Percentiles rank a stretch among this genome's conserved stretches.
Evolutionary conservation across 2,888 invertebrate species (phyloP).

Genomic region (Drosophila vallismaia): DNA sequence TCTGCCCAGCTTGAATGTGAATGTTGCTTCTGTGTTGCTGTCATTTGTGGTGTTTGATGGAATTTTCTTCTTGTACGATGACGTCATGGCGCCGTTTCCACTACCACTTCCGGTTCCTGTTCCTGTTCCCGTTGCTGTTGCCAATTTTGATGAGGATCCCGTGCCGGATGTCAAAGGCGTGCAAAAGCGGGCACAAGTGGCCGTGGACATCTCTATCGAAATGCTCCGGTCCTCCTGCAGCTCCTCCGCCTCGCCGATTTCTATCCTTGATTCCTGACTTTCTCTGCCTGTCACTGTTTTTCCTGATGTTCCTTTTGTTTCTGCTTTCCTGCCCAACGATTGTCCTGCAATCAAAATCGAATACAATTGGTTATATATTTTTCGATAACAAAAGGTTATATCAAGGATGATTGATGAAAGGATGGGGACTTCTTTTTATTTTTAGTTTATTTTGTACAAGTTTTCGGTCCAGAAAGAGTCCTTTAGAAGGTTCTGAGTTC

Average conservation of each 20-base stretch:
- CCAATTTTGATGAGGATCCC: slow-evolving; percentile 55
- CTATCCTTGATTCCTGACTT: slow-evolving; percentile 21
- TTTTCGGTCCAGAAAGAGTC: too few species aligned
- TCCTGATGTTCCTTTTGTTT: slow-evolving; percentile 27
- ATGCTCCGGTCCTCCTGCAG: slow-evolving; percentile 26
- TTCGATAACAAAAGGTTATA: slow-evolving; percentile 18
- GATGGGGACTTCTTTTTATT: slow-evolving; percentile 6
- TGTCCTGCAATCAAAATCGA: slow-evolving; percentile 24
- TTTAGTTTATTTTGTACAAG: too few species aligned
- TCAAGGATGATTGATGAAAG: not conserved
- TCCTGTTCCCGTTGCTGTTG: slow-evolving; percentile 50
- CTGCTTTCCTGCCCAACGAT: not conserved
- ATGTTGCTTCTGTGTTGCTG: slow-evolving; percentile 72
- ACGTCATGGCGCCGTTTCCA: slow-evolving; percentile 47
- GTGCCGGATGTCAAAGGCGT: slow-evolving; percentile 61
- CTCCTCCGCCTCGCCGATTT: slow-evolving; percentile 4
- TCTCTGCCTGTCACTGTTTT: slow-evolving; percentile 10
- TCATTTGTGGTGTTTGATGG: slow-evolving; percentile 58
- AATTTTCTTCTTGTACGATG: slow-evolving; percentile 52
- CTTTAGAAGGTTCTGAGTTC: too few species aligned
- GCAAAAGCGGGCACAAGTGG: slow-evolving; percentile 81
- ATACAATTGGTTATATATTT: slow-evolving; percentile 23
- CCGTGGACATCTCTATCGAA: slow-evolving; percentile 78
- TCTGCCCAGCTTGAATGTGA: slow-evolving; percentile 75
- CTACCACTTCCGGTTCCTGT: slow-evolving; percentile 41